Evolutionary conservation across 2,888 invertebrate genomes (phyloP), one percentile per base, ranked within the genome.

Genomic region (Nomada ruficornis): DNA sequence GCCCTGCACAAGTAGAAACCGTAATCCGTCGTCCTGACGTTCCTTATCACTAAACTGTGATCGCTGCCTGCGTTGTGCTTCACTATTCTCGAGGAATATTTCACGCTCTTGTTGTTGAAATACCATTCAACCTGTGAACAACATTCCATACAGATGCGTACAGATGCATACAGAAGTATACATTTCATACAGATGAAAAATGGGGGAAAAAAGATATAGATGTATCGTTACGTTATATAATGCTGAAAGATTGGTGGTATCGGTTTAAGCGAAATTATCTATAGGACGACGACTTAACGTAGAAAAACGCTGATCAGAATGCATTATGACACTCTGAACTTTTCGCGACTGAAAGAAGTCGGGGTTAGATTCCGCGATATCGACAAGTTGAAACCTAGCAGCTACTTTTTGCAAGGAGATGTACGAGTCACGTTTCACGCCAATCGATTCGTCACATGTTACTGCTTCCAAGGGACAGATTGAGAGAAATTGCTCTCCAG

Each of bases 1-100:
- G 97, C 98, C 42, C 96, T 94, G 93, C 98, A 98, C 5, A 96
- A 96, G 92, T 97, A 98, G 91, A 96, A 96, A 0, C 97, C 98
- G 86, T 97, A 95, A 93, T 98, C 97, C 0, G 95, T 93, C 70
- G 95, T 95, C 52, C 95, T 95, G 0, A 97, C 96, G 47, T 95
- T 95, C 55, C 96, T 95, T 88, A 98, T 96, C 60, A 97, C 94
- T 74, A 98, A 93, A 87, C 95, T 95, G 89, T 97, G 95, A 57
- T 94, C 94, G 89, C 95, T 95, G 29, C 95, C 95, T 5, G 94
- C 94, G 0, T 94, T 95, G 90, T 96, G 95, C 77, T 94, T 94
- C 2, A 95, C 94, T 54, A 91, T 85, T 57, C 92, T 89, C 26
- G 89, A 88, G 13, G 91, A 89, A 64, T 91, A 91, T 2, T 74